Conservation (phyloP, 2,888 invertebrate genomes). For the Philereme vetulata region DNA sequence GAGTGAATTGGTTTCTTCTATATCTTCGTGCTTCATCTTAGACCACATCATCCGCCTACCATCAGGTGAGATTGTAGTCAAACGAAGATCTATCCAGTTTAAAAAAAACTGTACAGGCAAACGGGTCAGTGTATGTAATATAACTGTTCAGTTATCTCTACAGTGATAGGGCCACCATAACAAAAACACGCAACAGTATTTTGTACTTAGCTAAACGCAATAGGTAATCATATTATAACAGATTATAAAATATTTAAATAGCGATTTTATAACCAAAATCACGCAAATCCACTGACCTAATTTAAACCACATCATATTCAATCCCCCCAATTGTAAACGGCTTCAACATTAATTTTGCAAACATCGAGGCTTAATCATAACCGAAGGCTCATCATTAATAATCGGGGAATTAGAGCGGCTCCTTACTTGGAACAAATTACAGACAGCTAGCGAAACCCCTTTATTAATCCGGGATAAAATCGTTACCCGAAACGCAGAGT, state of each 20-base stretch:
- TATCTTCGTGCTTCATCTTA: too few relatives aligned
- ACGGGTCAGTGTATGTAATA: too few relatives aligned
- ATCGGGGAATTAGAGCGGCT: slow-evolving; percentile 30
- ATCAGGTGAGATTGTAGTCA: too few relatives aligned
- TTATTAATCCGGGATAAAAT: slow-evolving; percentile 27
- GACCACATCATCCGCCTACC: too few relatives aligned
- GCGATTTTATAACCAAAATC: not conserved
- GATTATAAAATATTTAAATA: not conserved
- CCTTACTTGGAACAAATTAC: slow-evolving; percentile 42
- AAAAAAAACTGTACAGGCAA: too few relatives aligned
- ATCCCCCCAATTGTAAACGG: slow-evolving; percentile 11
- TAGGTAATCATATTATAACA: too few relatives aligned
- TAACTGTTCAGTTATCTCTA: too few relatives aligned
- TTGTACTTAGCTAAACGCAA: too few relatives aligned
- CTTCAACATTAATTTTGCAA: slow-evolving; percentile 26
- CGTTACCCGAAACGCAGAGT: slow-evolving; percentile 5
- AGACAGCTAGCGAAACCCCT: slow-evolving; percentile 30
- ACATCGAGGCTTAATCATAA: slow-evolving; percentile 28
- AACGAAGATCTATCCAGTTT: too few relatives aligned
- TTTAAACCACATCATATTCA: slow-evolving; percentile 9
- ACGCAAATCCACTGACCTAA: slow-evolving; percentile 3
- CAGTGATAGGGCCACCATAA: too few relatives aligned
- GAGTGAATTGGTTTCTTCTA: too few relatives aligned
- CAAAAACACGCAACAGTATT: too few relatives aligned
- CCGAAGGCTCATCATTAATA: slow-evolving; percentile 32